Evolutionary conservation across 1,140 invertebrate species (phyloP), one percentile per base, ranked within the genome.

Genomic region (Panagrolaimus sp.): DNA sequence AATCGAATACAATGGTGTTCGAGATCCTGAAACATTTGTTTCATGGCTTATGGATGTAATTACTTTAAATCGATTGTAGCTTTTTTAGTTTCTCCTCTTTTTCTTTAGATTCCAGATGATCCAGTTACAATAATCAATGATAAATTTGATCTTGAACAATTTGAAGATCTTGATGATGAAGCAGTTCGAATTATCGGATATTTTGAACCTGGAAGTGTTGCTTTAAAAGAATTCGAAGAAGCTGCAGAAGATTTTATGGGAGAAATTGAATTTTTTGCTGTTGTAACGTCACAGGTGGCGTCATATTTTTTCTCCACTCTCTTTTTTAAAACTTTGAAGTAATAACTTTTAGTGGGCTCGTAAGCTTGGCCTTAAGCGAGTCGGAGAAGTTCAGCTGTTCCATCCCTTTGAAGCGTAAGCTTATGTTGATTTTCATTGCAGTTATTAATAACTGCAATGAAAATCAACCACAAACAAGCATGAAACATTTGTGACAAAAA

Each of bases 221-320:
- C 81, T 46, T 69, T 82, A 25, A 82, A 82, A 45, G 80, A 82
- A 64, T 82, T 82, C 68, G 80, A 82, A 65, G 80, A 82, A 65
- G 80, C 80, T 20, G 80, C 80, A 14, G 80, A 82, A 63, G 80
- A 82, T 46, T 82, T 82, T 62, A 82, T 82, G 80, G 80, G 80
- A 62, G 80, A 82, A 68, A 81, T 82, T 42, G 80, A 82, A 64
- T 82, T 82, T 67, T 82, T 82, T 64, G 80, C 80, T 38, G 81
- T 82, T 65, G 80, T 82, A 42, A 82, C 77, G 11, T 78, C 78
- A 14, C 75, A 44, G 62, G 77, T 78, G 9, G 65, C 46, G 38
- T 64, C n/a, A n/a, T n/a, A n/a, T 25, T 20, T 72, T 67, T 67
- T 68, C 53, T 25, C n/a, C n/a, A n/a, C n/a, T 42, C 11, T 67